Base-by-base conservation (phyloP, 2,113 vertebrate species). In the Heteronetta atricapilla region DNA sequence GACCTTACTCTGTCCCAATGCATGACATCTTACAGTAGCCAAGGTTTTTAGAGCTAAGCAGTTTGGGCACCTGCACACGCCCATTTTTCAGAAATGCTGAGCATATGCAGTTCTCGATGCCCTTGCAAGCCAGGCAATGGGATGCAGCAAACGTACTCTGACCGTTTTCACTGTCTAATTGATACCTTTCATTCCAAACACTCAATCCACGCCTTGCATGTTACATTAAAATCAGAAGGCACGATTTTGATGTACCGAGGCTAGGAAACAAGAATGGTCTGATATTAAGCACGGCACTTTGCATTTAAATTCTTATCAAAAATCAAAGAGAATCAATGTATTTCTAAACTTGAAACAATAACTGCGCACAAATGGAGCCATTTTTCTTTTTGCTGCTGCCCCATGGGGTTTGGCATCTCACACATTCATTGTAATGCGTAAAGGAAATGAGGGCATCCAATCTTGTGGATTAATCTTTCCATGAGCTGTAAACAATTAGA, bases 401-500 rank as follows among this genome's bases (percentile, higher is more conserved):
- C 89, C 82, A 66, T 91, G 89, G 87, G 96, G 78, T 93, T 88
- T 95, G 94, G 94, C 93, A 96, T 88, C 91, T 94, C 91, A 83
- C 92, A 94, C 75, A 82, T 68, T 95, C 93, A 95, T 90, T 95
- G 95, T 96, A 76, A 84, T 60, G 82, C 1, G 13, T 79, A 86
- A 94, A 96, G 95, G 94, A 97, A 94, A 91, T 81, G 67, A 95
- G 91, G 94, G 94, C 93, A 94, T 95, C 95, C 92, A 94, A 74
- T 95, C 94, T 94, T 79, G 89, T 46, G 96, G 94, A 91, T 95
- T 95, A 95, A 96, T 95, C 94, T 94, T 89, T 83, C 94, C 93
- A 86, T 69, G 91, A 96, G 95, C 93, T 89, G 91, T 91, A 96
- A 97, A 94, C 93, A 93, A 97, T 96, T 88, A 91, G 75, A 96